Base-by-base conservation (phyloP, 2,113 vertebrate species). In the Perca fluviatilis region DNA sequence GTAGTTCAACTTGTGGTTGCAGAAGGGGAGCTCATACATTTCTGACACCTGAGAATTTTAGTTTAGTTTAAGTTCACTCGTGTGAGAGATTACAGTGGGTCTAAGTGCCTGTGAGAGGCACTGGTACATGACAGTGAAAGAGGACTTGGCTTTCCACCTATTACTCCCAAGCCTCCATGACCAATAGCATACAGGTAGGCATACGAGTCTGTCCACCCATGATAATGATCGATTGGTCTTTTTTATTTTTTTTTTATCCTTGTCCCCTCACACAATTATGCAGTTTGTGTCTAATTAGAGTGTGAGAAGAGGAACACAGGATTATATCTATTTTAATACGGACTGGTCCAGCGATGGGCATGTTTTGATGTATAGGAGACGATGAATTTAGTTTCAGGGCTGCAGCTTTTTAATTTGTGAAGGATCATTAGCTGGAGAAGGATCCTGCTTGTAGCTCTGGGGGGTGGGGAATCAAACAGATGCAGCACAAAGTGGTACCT, bases 391-490 rank as follows among this genome's bases (percentile, higher is more conserved):
- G 86, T 92, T 90, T 90, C 91, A 85, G 86, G 84, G 90, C 84
- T 86, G 87, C 86, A 86, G 89, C 88, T 56, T 93, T 94, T 94
- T 94, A 93, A 94, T 94, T 94, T 91, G 90, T 88, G 80, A 89
- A 87, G 89, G 80, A 86, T 92, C 93, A 93, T 94, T 94, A 94
- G 90, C 74, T 81, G 80, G 78, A 65, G 82, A 88, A 76, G 83
- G 79, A 69, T 91, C 74, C 80, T 72, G 83, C 89, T 80, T 75
- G 84, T 84, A 86, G 87, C 92, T 90, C 73, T 73, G 69, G 85
- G 86, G 79, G 77, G 72, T 19, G 25, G 78, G 77, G 62, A 84
- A 80, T 80, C 72, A 85, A 87, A 88, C 80, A 67, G 69, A 85
- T 80, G 71, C 77, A 68, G 71, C 78, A 87, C 66, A 85, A 74